A percentile compares a stretch with the other conserved stretches of the same genome.
These are phyloP conservation scores for Lamellibrachia columna DNA, from an alignment of 2,888 invertebrate species.

Conservation along the genomic window DNA sequence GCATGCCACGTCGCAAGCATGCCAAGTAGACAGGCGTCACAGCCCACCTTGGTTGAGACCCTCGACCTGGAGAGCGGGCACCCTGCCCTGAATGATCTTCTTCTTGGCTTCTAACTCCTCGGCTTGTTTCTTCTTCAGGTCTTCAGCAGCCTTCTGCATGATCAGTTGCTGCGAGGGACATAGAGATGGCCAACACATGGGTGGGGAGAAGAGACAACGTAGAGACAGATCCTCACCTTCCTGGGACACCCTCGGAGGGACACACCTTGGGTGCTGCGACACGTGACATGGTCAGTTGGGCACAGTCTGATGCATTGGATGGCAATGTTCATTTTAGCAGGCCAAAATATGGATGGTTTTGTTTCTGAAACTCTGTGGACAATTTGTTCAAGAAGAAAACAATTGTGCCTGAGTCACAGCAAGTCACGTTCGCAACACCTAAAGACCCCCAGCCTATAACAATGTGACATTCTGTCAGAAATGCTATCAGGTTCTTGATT, in stretches of 20 bases:
- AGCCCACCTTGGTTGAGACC: conserved; percentile 58
- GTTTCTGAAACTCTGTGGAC: not conserved
- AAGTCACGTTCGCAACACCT: not conserved
- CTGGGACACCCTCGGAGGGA: not conserved
- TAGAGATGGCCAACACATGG: conserved; percentile 23
- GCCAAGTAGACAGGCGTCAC: not conserved
- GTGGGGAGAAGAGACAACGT: not conserved
- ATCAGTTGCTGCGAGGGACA: conserved; percentile 82
- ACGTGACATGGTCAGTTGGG: not conserved
- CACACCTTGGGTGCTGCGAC: not conserved
- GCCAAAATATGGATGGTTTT: not conserved
- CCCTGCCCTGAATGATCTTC: conserved; percentile 58
- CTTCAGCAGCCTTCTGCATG: conserved; percentile 99
- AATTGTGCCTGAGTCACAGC: not conserved
- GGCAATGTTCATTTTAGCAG: not conserved
- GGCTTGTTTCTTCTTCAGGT: conserved; percentile 99
- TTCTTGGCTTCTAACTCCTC: conserved; percentile 90
- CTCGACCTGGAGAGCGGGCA: conserved; percentile 55
- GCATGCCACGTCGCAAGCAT: not conserved
- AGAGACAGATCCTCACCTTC: not conserved
- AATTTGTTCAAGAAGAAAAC: not conserved
- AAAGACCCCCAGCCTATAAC: not conserved
- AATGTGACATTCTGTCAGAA: not conserved
- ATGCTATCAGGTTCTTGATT: not conserved
- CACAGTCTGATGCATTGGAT: not conserved